Evolutionary conservation across 2,113 vertebrate genomes (phyloP), one percentile per base, ranked within the genome.

Genomic region (Raja brachyura): DNA sequence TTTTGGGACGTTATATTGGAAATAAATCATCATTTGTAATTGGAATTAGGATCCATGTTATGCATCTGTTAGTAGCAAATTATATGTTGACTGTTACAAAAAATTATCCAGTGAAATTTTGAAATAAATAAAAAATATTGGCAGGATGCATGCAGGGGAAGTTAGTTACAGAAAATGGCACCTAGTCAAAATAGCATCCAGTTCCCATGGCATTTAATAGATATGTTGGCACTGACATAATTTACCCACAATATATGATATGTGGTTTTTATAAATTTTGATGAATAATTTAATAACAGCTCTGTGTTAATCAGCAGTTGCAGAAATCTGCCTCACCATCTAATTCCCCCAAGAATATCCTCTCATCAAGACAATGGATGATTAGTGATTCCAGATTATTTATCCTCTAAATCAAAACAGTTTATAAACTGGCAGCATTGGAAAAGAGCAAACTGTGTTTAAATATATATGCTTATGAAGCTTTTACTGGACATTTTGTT

Each of bases 31-130:
- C 25, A n/a, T 63, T 63, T 88, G 59, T n/a, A 63, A 18, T 88
- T 86, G 83, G 83, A 86, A 63, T 63, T 63, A 18, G 61, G 14
- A 18, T 63, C 83, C 7, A n/a, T 7, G 81, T 63, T 63, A 61
- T 86, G 83, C 11, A 31, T 86, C 25, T 85, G 83, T 63, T n/a
- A 25, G 83, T 61, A 63, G 4, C 83, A 86, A 86, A 86, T 86
- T 86, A 61, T 86, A 28, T 63, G 83, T 86, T 86, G 25, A 61
- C 56, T 86, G 83, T 86, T 63, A 16, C 59, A 59, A 88, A 63
- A 88, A 88, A 31, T 88, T 63, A 31, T 88, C 22, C 83, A 31
- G 28, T 63, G 83, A 2, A 33, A 77, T 33, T 33, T n/a, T 31
- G 75, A 77, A 31, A 86, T 63, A 31, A 86, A 63, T 86, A 61